These are phyloP conservation scores for Heliconius hortense DNA, from an alignment of 2,888 invertebrate species.

Conservation along the genomic window DNA sequence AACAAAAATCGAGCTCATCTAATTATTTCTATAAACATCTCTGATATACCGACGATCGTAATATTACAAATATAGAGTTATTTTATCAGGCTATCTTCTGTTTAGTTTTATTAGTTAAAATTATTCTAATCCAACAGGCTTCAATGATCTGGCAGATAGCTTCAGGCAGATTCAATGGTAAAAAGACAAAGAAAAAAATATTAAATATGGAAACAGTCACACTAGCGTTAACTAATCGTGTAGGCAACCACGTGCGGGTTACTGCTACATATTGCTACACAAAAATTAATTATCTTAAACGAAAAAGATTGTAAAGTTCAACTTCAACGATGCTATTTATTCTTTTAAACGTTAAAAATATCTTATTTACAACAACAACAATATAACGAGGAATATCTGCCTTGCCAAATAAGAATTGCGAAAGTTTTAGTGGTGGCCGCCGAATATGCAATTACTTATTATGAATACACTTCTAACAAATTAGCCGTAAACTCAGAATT, in stretches of 20 bases:
- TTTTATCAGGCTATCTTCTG: not conserved
- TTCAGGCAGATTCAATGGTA: not conserved
- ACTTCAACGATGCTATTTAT: conserved; percentile 11
- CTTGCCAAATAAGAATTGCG: conserved; percentile 27
- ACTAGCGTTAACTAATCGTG: not conserved
- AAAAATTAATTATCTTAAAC: conserved; percentile 20
- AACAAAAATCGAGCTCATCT: not conserved
- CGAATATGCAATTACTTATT: conserved; percentile 30
- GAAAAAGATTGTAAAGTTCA: conserved; percentile 1
- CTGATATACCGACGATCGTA: not conserved
- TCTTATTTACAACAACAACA: conserved; percentile 10
- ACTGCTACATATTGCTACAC: not conserved
- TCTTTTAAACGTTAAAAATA: conserved; percentile 13
- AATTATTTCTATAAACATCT: not conserved
- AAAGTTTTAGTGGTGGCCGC: conserved; percentile 17
- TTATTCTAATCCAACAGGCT: not conserved
- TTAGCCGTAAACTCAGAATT: conserved; percentile 22
- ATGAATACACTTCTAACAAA: conserved; percentile 27
- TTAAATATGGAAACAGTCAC: not conserved
- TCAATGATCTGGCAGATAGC: too few species aligned
- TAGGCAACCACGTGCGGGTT: not conserved
- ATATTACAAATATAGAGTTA: not conserved
- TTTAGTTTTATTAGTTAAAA: not conserved
- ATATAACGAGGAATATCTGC: conserved; percentile 13
- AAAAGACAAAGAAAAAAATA: not conserved